Evolutionary conservation across 2,797 vertebrate genomes (phyloP), one percentile per base, ranked within the genome.

Genomic region (Melanotaenia boesemani): DNA sequence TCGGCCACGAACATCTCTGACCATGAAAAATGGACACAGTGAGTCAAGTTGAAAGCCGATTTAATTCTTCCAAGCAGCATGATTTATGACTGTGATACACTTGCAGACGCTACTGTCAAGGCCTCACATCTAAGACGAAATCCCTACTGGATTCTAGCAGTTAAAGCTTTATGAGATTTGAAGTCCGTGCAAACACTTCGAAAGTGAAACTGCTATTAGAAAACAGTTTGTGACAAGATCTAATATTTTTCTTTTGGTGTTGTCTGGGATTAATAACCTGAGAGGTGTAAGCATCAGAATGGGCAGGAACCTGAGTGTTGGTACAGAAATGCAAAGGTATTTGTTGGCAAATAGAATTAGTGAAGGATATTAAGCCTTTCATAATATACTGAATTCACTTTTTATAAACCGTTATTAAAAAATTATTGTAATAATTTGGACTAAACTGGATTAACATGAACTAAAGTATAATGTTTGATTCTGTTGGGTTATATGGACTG

Each of bases 1-100:
- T 72, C 95, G 94, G 62, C 71, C 88, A 28, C 97, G 95, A 55
- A 98, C 94, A 0, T 93, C 89, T 64, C 97, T 99, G 67, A 59
- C 0, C 4, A 36, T 16, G 24, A 28, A 36, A 80, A 77, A 72
- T 7, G 67, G 37, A 79, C 41, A 67, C 0, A 39, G 13, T 6
- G 1, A 34, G n/a, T 71, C 62, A 75, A 44, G 72, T 0, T 39
- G 18, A 77, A 46, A 64, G 34, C 61, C 0, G 20, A 46, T 0
- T 54, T 46, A 30, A 66, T 63, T 41, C 50, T 24, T 46, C 8
- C 4, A 70, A 36, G 32, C 28, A 24, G 15, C 11, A 37, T 41
- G 37, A 75, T 70, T 70, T 64, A 66, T 61, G 56, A 20, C 32
- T 1, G 1, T n/a, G 4, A 20, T 12, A 24, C 44, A 20, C 44